Evolutionary conservation across 1,140 invertebrate species (phyloP).

Genomic region (Carcinoscorpius rotundicauda): DNA sequence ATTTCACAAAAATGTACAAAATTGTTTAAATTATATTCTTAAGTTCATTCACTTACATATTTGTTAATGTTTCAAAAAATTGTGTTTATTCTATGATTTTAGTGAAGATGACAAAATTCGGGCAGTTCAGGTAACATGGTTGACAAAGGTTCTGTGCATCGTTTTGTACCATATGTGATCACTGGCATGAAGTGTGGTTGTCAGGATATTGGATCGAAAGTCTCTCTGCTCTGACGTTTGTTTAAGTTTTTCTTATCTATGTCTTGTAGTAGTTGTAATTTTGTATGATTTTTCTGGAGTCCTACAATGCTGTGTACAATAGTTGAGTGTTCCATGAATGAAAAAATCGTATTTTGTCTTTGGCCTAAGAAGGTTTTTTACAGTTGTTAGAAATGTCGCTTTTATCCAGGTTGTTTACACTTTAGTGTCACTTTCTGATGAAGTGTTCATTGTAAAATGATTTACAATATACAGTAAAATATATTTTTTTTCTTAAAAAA

Average conservation of each 20-base stretch:
- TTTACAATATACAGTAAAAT: too few relatives aligned
- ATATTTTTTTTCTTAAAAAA: too few relatives aligned
- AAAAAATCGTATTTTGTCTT: too few relatives aligned
- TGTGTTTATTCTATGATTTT: constrained; percentile 23
- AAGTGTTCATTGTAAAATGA: too few relatives aligned
- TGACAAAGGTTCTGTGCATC: constrained; percentile 91
- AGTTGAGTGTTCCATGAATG: too few relatives aligned
- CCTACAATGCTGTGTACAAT: too few relatives aligned
- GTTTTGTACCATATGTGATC: constrained; percentile 91
- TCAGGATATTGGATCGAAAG: constrained; percentile 82
- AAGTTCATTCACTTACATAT: not conserved
- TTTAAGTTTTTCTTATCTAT: too few relatives aligned
- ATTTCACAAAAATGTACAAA: not conserved
- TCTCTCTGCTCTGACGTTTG: constrained; percentile 37
- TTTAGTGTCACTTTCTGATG: too few relatives aligned
- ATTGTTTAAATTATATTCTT: too few relatives aligned
- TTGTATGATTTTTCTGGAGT: not conserved
- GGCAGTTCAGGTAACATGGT: constrained; percentile 96
- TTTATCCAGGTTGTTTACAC: too few relatives aligned
- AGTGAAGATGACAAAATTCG: constrained; percentile 90
- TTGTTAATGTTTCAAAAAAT: not conserved
- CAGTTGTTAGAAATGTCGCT: too few relatives aligned
- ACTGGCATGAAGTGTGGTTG: constrained; percentile 92
- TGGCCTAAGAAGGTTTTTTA: too few relatives aligned
- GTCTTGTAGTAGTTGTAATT: not conserved